These are phyloP conservation scores for Lepilemur ruficaudatus DNA, from an alignment of 2,797 vertebrate species.

Conservation along the genomic window DNA sequence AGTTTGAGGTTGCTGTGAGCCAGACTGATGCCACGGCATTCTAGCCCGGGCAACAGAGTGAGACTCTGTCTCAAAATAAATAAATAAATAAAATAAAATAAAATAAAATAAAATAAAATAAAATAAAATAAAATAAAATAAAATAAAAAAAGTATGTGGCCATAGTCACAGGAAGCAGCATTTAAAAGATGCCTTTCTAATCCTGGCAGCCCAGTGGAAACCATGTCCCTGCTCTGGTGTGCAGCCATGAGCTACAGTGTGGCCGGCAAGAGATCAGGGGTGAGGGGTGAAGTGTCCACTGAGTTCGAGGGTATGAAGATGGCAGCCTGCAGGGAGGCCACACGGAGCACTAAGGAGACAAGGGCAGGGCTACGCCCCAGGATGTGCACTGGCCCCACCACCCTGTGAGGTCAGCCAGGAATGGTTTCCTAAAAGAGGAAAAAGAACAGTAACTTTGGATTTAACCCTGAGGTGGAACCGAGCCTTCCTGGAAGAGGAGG, in stretches of 20 bases:
- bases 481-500: neutral
- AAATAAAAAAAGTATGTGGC: neutral
- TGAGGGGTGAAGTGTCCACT: neutral
- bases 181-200: neutral
- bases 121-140: no score
- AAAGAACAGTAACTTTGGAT: neutral
- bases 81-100: no score
- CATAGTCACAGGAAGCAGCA: neutral
- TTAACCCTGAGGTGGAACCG: neutral
- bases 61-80: no score
- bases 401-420: neutral
- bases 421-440: neutral
- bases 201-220: neutral
- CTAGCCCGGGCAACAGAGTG: no score
- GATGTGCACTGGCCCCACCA: neutral
- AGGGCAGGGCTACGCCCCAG: neutral
- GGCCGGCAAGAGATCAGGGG: neutral
- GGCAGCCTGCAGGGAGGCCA: neutral
- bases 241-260: neutral
- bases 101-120: no score
- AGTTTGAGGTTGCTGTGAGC: no score
- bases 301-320: neutral
- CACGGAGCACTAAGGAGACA: neutral
- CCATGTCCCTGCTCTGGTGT: neutral
- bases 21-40: no score